phyloP scores from a whole-genome alignment of 2,113 vertebrate species.

The Prunella himalayana region DNA sequence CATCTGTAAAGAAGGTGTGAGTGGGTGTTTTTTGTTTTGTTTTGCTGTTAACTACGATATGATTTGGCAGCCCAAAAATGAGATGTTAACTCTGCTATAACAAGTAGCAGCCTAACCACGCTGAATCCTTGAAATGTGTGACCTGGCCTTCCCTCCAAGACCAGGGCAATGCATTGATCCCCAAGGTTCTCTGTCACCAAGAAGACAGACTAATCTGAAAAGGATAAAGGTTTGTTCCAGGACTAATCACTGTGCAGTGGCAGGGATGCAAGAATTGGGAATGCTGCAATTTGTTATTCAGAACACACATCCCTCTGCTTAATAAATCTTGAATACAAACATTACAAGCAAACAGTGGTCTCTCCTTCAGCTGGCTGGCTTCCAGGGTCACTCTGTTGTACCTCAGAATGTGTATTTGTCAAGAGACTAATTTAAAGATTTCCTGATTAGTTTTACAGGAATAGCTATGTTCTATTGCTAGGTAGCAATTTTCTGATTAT shows the following conservation, averaged over 20 bases:
- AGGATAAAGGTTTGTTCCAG: background rate
- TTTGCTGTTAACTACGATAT: background rate
- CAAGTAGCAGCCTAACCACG: background rate
- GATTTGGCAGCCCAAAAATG: background rate
- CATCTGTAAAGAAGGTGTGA: background rate
- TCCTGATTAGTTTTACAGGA: background rate
- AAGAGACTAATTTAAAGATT: background rate
- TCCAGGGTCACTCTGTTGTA: background rate
- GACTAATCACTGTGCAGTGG: background rate
- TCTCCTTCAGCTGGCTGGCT: background rate
- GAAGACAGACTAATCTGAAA: background rate
- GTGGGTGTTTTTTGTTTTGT: background rate
- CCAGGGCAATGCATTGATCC: background rate
- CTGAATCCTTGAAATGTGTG: background rate
- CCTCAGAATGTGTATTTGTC: background rate
- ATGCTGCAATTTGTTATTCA: background rate
- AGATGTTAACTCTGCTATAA: background rate
- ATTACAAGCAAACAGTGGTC: background rate
- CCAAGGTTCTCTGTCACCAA: background rate
- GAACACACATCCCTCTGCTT: background rate
- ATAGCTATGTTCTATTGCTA: background rate
- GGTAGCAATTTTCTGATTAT: background rate
- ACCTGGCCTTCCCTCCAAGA: background rate
- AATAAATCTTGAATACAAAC: background rate
- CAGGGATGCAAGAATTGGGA: background rate